Base-by-base conservation (phyloP, 2,888 invertebrate species). In the Pyralis farinalis region DNA sequence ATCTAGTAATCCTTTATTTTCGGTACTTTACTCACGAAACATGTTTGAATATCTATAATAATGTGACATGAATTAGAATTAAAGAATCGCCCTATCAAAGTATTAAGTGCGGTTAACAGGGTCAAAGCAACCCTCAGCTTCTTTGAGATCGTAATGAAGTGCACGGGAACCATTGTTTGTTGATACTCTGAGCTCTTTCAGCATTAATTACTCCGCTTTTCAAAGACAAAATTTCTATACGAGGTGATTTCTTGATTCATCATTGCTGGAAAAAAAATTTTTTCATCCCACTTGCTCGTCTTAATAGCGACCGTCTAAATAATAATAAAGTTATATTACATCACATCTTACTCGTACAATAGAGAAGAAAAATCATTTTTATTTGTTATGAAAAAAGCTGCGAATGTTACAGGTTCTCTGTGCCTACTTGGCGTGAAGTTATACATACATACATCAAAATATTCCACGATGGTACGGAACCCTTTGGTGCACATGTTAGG, bases 11-110 rank as follows among this genome's bases (percentile, higher is more conserved):
- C n/a, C n/a, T n/a, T n/a, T n/a, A n/a, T n/a, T n/a, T n/a, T n/a
- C n/a, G n/a, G n/a, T n/a, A 16, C 4, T 16, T 16, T 36, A 28
- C 8, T 9, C 9, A 5, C 28, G 27, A 12, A 36, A 9, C 11
- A 12, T 12, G 6, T 25, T 4, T 8, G n/a, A n/a, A 21, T 21
- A 12, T 8, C 27, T 27, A 12, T 35, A 35, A 35, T 35, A 16
- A 35, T 27, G 28, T 35, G 28, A 35, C 35, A 28, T 6, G 36
- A 36, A 36, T 36, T 36, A 29, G 29, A 36, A 36, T 29, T 36
- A 29, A 36, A 29, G 16, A 36, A 28, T 28, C 36, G 20, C 12
- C 8, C 29, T 36, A 20, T 36, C 35, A 9, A 36, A 36, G 28
- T 36, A 36, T 29, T 36, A 36, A 36, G 28, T 20, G 20, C 20